These are phyloP conservation scores for Pogonognathellus flavescens DNA, from an alignment of 1,140 invertebrate species.

Conservation along the genomic window DNA sequence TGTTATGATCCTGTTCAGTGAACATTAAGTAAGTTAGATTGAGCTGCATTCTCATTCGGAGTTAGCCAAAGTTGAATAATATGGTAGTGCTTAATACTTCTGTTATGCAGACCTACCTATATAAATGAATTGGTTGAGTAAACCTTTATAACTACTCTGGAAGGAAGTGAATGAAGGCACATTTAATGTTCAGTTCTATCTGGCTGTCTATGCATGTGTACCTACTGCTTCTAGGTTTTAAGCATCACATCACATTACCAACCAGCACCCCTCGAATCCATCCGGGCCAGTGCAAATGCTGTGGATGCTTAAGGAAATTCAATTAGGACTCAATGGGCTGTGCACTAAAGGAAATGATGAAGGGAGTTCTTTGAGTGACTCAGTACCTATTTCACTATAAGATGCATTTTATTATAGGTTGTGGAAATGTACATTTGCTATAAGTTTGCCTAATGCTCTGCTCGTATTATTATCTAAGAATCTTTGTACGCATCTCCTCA, in stretches of 20 bases:
- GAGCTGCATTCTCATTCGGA: too few species aligned
- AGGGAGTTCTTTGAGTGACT: slow-evolving; percentile 16
- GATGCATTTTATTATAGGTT: background rate
- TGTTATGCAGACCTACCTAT: too few species aligned
- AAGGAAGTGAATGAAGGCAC: background rate
- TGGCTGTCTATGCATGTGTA: background rate
- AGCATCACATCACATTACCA: background rate
- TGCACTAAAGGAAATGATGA: slow-evolving; percentile 39
- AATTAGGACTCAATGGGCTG: slow-evolving; percentile 54
- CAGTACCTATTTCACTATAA: background rate
- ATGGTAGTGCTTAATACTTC: too few species aligned
- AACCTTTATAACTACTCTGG: background rate
- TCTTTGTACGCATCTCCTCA: slow-evolving; percentile 14
- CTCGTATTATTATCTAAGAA: background rate
- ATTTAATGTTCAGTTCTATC: background rate
- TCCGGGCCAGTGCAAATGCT: background rate
- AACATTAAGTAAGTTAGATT: too few species aligned
- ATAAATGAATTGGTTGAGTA: too few species aligned
- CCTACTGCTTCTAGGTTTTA: too few species aligned
- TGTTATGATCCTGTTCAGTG: too few species aligned
- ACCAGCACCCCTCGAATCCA: background rate
- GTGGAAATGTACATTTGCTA: background rate
- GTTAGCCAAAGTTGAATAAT: too few species aligned
- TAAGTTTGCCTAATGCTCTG: background rate
- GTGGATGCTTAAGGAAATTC: slow-evolving; percentile 40